Evolutionary conservation across 2,797 vertebrate genomes (phyloP).

Genomic region (Gymnoscopelus braueri): DNA sequence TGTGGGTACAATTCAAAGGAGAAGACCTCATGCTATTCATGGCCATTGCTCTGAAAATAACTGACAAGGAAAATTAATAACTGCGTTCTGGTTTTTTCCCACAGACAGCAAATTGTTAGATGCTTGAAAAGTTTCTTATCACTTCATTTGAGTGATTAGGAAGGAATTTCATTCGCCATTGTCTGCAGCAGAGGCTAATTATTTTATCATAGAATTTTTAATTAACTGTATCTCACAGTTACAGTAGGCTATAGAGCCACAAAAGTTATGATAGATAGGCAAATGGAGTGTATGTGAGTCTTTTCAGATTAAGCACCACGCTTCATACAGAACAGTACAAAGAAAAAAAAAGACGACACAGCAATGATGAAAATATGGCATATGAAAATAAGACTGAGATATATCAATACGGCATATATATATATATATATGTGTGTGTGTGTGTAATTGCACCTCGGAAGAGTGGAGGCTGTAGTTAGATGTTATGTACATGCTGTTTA

Average conservation of each 20-base stretch:
- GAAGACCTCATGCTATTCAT: conserved; percentile 17
- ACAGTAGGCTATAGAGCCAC: conserved; percentile 59
- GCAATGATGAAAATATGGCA: conserved; percentile 42
- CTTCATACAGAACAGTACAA: conserved; percentile 52
- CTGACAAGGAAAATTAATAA: conserved; percentile 43
- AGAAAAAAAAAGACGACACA: conserved; percentile 33
- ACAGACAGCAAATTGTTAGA: conserved; percentile 55
- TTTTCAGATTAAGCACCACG: conserved; percentile 54
- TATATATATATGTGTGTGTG: too few species aligned
- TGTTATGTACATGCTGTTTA: conserved; percentile 36
- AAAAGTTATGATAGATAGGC: conserved; percentile 68
- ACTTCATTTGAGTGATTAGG: conserved; percentile 71
- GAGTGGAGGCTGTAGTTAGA: too few species aligned
- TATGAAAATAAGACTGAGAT: conserved; percentile 27
- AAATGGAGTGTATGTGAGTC: conserved; percentile 48
- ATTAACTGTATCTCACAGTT: conserved; percentile 80
- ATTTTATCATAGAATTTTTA: conserved; percentile 84
- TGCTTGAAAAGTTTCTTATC: conserved; percentile 77
- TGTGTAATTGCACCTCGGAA: too few species aligned
- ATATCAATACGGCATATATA: conserved; percentile 25
- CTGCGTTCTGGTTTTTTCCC: conserved; percentile 47
- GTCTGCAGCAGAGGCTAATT: conserved; percentile 80
- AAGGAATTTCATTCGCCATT: conserved; percentile 72
- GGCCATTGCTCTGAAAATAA: conserved; percentile 34
- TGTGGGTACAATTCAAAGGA: conserved; percentile 9